Evolutionary conservation across 2,888 invertebrate genomes (phyloP), one percentile per base, ranked within the genome.

Genomic region (Drosophila gaucha): DNA sequence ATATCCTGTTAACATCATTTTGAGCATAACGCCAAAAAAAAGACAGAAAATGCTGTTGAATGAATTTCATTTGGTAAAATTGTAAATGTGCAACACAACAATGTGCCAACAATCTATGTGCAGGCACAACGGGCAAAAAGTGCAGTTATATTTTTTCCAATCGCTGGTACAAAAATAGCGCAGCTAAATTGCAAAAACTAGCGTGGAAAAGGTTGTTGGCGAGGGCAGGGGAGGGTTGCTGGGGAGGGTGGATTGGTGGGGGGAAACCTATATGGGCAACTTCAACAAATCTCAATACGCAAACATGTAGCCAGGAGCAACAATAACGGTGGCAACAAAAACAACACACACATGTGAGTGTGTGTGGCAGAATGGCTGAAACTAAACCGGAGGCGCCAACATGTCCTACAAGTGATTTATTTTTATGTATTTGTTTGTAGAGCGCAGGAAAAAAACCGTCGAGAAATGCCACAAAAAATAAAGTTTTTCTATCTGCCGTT

Each of bases 341-440:
- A 38, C 31, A 36, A 74, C 59, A 12, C 47, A 14, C 38, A 26
- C 18, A 10, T 31, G n/a, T 43, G 31, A 35, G 49, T 41, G 74
- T 49, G 31, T 74, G 58, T 49, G 26, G 58, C 74, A 43, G 51
- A 68, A 72, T 74, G 52, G 76, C 59, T 64, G 64, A 75, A 79
- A 78, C 76, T 79, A 86, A 89, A 85, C 83, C 80, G 82, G 86
- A 89, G 90, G 90, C 90, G 90, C 90, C 90, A 89, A 87, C 88
- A 89, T 89, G 90, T 90, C 90, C 90, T 89, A 84, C 83, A 88
- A 87, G 89, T 89, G 90, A 90, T 90, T 90, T 90, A 90, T 89
- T 89, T 89, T 86, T 86, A 86, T 86, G 88, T 88, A 88, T 88
- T 86, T 86, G 80, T 86, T 87, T 78, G 72, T 64, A 73, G 82